Percentiles rank a stretch among this genome's conserved stretches.
phyloP scores from a whole-genome alignment of 92 coral and sea anemone species.

The Paramuricea clavata region DNA sequence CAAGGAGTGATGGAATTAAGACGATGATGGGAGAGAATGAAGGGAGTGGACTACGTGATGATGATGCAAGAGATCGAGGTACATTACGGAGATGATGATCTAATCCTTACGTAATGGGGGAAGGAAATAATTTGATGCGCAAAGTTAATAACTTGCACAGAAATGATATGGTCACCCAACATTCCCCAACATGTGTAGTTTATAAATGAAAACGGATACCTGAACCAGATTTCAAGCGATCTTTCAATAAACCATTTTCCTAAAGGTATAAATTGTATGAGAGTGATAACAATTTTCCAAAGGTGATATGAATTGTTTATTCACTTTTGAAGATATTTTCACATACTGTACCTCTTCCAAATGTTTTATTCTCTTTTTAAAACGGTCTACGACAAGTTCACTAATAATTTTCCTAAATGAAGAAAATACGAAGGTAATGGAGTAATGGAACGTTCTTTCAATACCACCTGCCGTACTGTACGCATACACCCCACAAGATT shows the following conservation, averaged over 20 bases:
- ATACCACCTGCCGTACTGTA: background rate
- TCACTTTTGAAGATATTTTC: background rate
- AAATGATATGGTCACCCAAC: background rate
- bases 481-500: too few species aligned
- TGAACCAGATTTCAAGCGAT: slow-evolving; percentile 28
- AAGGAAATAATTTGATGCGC: too few species aligned
- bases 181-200: background rate
- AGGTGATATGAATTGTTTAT: background rate
- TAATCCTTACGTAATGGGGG: too few species aligned
- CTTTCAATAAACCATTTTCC: slow-evolving; percentile 44
- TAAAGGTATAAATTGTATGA: background rate
- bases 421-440: background rate
- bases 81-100: too few species aligned
- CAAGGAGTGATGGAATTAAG: background rate
- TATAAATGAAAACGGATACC: slow-evolving; percentile 25
- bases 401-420: slow-evolving; percentile 38
- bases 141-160: background rate
- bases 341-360: slow-evolving; percentile 68
- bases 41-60: too few species aligned
- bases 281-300: background rate
- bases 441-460: background rate
- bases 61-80: too few species aligned
- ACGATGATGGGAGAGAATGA: too few species aligned
- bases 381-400: slow-evolving; percentile 42
- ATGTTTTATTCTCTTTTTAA: slow-evolving; percentile 69